A percentile compares a stretch with the other conserved stretches of the same genome.
Evolutionary conservation across 2,113 vertebrate genomes (phyloP).

Genomic region (Trogon melanurus): DNA sequence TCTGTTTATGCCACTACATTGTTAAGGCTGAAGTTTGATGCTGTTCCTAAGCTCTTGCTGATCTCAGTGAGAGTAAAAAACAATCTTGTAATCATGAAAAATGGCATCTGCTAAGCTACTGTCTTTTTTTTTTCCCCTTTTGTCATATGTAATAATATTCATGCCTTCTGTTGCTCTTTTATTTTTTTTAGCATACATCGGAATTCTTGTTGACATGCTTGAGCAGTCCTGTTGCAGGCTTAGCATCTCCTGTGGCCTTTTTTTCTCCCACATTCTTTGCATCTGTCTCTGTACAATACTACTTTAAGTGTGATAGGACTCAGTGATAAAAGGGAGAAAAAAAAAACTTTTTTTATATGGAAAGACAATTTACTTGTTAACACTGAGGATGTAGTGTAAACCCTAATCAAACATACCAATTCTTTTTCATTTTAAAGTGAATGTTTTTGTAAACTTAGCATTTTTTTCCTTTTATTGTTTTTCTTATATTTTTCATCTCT

Average conservation of each 20-base stretch:
- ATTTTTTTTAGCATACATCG: conserved; percentile 32
- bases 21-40: conserved; percentile 36
- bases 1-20: not conserved
- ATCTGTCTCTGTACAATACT: conserved; percentile 33
- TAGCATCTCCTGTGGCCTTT: conserved; percentile 67
- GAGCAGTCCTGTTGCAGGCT: conserved; percentile 69
- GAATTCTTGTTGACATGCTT: conserved; percentile 60
- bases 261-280: conserved; percentile 27
- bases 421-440: not conserved
- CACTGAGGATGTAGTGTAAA: not conserved
- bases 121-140: not conserved
- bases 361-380: not conserved
- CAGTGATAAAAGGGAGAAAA: not conserved
- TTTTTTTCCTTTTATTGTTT: not conserved
- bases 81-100: not conserved
- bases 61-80: conserved; percentile 2
- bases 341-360: not conserved
- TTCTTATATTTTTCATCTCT: not conserved
- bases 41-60: conserved; percentile 55
- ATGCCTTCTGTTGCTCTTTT: conserved; percentile 47
- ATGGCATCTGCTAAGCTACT: conserved; percentile 24
- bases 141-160: not conserved
- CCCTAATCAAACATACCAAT: not conserved
- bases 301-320: conserved; percentile 12
- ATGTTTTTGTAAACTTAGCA: not conserved